Base-by-base conservation (phyloP, 2,888 invertebrate genomes). In the Tachina fera region DNA sequence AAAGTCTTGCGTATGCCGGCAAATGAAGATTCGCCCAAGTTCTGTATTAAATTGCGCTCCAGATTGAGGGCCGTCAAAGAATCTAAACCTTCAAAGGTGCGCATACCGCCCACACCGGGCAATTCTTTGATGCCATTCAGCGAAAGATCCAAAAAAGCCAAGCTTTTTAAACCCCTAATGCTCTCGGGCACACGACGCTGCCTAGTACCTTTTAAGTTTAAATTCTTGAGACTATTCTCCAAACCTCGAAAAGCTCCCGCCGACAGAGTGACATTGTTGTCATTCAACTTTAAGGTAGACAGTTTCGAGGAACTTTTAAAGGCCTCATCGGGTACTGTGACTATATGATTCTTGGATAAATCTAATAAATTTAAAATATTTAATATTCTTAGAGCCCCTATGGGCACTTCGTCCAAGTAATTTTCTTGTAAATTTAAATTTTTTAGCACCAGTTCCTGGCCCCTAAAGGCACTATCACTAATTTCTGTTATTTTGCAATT, bases 81-180 rank as follows among this genome's bases (percentile, higher is more conserved):
- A 88, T 96, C 95, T 71, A 98, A 93, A 31, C 96, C 96, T 88
- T 96, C 96, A 90, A 97, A 96, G 3, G 95, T 95, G 67, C 93
- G 94, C 16, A 93, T 94, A 13, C 95, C 96, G 47, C 95, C 95
- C 0, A 94, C 93, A 0, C 96, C 96, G 0, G 97, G 97, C 80
- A 98, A 93, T 91, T 97, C 97, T 88, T 96, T 94, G 63, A 98
- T 95, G 89, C 96, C 96, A 91, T 98, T 98, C 92, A 97, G 96
- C 1, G 98, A 97, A 80, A 98, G 93, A 93, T 98, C 98, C 80
- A 98, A 93, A 91, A 98, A 98, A 1, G 98, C 97, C 87, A 98
- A 93, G 67, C 96, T 96, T 84, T 94, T 95, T 47, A 98, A 93
- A 9, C 96, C 96, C 86, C 95, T 94, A 22, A 98, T 95, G 65